Percentiles rank a stretch among this genome's conserved stretches.
phyloP scores from a whole-genome alignment of 2,888 invertebrate genomes.

The Calameuta pallipes region DNA sequence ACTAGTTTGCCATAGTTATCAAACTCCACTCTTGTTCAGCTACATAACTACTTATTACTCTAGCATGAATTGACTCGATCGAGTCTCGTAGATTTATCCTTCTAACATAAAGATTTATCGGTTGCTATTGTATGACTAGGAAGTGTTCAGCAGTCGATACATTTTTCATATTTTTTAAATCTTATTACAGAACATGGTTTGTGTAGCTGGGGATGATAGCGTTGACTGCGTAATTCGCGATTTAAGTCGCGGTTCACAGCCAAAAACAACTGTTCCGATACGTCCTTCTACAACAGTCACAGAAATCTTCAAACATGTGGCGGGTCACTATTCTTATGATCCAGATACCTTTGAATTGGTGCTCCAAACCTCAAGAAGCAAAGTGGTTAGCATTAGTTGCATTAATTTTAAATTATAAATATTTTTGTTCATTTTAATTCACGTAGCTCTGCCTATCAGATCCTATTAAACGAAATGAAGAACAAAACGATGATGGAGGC shows the following conservation, averaged over 20 bases:
- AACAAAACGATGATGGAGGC: conserved; percentile 66
- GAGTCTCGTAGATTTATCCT: neutral
- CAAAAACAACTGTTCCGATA: conserved; percentile 48
- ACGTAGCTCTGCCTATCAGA: conserved; percentile 47
- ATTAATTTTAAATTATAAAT: neutral
- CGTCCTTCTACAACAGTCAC: conserved; percentile 65
- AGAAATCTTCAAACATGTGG: conserved; percentile 67
- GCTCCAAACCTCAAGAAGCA: conserved; percentile 40
- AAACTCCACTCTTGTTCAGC: neutral
- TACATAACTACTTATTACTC: neutral
- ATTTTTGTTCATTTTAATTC: neutral
- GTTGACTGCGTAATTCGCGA: conserved; percentile 64
- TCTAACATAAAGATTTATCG: neutral
- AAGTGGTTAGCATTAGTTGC: conserved; percentile 16
- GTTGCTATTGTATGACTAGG: neutral
- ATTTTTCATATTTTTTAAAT: neutral
- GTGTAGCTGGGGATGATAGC: conserved; percentile 62
- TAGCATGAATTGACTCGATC: neutral
- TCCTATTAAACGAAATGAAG: conserved; percentile 63
- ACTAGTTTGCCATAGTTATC: neutral
- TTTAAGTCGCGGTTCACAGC: conserved; percentile 25
- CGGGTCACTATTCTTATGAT: conserved; percentile 66
- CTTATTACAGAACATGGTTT: conserved; percentile 67
- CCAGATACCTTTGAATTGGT: conserved; percentile 65
- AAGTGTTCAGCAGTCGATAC: neutral